Evolutionary conservation across 2,113 vertebrate genomes (phyloP), one percentile per base, ranked within the genome.

Genomic region (Pogona vitticeps): DNA sequence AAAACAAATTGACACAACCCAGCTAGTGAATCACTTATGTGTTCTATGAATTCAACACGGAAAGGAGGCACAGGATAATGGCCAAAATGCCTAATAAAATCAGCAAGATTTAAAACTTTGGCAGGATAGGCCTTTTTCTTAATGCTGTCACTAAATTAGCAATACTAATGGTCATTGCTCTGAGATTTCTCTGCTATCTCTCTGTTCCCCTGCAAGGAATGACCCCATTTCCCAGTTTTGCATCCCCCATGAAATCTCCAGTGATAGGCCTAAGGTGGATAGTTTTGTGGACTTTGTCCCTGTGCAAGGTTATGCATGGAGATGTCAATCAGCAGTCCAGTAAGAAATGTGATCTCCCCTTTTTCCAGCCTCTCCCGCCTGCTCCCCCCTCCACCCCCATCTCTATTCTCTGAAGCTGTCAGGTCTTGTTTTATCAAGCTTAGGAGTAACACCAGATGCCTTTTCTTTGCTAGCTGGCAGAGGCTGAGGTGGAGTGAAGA

Each of bases 361-460:
- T 82, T n/a, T 79, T 58, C 33, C 38, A 65, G 59, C 77, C 33
- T 86, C 36, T 42, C 3, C 78, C 31, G 28, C 36, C 68, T 63
- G 33, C 26, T 7, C 36, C 36, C 36, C 63, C 14, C 26, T 28
- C 21, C 78, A 28, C 40, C 10, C 33, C 52, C 52, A 80, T 15
- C 40, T 58, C n/a, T 52, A 7, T 26, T 31, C 61, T 82, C 33
- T 71, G 33, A 87, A 87, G 38, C 71, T 87, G 85, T 87, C 79
- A 87, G 38, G 59, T 38, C 71, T 87, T 70, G 59, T 75, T 87
- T 68, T 67, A 56, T 82, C 85, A 65, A 71, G 80, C 79, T 87
- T 75, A 73, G 3, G 20, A 81, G 71, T 72, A 65, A 67, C 21
- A 28, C 85, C 71, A 63, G n/a, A 23, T 81, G 70, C 79, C 70